Conservation (phyloP, 23 tunicate genomes). For the Halocynthia roretzi region DNA sequence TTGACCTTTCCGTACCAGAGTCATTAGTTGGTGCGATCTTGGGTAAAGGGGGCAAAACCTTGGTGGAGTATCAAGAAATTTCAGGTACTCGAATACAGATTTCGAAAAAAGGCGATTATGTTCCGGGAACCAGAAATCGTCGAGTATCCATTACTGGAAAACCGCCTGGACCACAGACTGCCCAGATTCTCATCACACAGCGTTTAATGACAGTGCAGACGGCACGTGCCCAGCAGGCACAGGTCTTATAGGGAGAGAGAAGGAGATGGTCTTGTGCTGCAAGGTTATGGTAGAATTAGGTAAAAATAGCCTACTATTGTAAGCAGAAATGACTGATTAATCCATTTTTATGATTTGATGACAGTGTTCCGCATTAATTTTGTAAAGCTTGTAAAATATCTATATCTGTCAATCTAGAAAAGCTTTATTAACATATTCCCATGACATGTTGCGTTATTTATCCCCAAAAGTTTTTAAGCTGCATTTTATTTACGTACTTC, state of each 20-base stretch:
- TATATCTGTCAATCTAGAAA: too few relatives aligned
- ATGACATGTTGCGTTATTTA: too few relatives aligned
- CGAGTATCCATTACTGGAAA: conserved; percentile 83
- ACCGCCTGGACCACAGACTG: conserved; percentile 71
- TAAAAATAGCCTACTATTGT: too few relatives aligned
- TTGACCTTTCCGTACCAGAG: conserved; percentile 85
- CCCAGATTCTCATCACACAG: conserved; percentile 65
- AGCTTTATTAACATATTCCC: too few relatives aligned
- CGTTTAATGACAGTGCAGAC: conserved; percentile 58
- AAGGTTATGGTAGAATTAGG: neutral
- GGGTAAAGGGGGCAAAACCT: conserved; percentile 83
- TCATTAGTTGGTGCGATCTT: conserved; percentile 77
- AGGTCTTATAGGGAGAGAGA: conserved; percentile 23
- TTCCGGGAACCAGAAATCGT: conserved; percentile 78
- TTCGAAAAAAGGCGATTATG: conserved; percentile 88
- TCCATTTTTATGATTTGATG: too few relatives aligned
- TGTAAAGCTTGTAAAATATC: too few relatives aligned
- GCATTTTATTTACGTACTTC: too few relatives aligned
- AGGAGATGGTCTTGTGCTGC: neutral
- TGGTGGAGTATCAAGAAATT: conserved; percentile 78
- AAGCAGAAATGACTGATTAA: too few relatives aligned
- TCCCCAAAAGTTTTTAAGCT: too few relatives aligned
- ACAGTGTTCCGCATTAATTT: too few relatives aligned
- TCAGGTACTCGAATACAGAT: conserved; percentile 88
- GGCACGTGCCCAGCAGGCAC: conserved; percentile 76